Evolutionary conservation across 2,113 vertebrate genomes (phyloP).

Genomic region (Ophthalmolycus amberensis): DNA sequence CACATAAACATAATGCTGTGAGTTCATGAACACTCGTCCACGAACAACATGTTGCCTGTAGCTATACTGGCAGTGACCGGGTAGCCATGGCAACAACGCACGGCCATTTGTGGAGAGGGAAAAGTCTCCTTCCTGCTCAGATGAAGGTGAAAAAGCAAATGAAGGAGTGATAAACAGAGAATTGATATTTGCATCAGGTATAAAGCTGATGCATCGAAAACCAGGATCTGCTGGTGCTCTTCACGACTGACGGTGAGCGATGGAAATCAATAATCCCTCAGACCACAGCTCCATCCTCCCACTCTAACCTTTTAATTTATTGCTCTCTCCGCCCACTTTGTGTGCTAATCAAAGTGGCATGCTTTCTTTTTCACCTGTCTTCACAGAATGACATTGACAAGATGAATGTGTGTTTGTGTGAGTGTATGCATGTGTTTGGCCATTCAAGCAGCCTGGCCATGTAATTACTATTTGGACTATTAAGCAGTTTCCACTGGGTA

Average conservation of each 20-base stretch:
- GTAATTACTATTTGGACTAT: conserved; percentile 26
- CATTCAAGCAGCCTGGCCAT: neutral
- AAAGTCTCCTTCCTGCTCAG: neutral
- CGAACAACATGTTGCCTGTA: conserved; percentile 32
- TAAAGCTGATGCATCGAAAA: neutral
- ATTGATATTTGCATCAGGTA: neutral
- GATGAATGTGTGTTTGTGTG: conserved; percentile 6
- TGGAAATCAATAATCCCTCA: conserved; percentile 42
- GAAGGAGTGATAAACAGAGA: neutral
- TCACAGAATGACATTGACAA: conserved; percentile 39
- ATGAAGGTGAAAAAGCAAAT: conserved; percentile 34
- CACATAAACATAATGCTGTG: neutral
- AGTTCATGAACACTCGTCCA: conserved; percentile 9
- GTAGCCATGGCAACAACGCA: conserved; percentile 69
- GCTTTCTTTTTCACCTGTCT: conserved; percentile 29
- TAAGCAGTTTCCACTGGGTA: conserved; percentile 3
- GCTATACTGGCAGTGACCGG: neutral
- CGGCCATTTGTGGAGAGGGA: conserved; percentile 20
- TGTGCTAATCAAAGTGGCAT: conserved; percentile 32
- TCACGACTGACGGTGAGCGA: conserved; percentile 49
- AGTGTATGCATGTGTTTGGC: neutral
- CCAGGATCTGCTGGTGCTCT: neutral
- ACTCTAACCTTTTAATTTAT: conserved; percentile 36
- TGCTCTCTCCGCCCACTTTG: conserved; percentile 26
- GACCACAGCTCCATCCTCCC: conserved; percentile 47